Evolutionary conservation across 2,797 vertebrate species (phyloP), one percentile per base, ranked within the genome.

Genomic region (Setipinna tenuifilis): DNA sequence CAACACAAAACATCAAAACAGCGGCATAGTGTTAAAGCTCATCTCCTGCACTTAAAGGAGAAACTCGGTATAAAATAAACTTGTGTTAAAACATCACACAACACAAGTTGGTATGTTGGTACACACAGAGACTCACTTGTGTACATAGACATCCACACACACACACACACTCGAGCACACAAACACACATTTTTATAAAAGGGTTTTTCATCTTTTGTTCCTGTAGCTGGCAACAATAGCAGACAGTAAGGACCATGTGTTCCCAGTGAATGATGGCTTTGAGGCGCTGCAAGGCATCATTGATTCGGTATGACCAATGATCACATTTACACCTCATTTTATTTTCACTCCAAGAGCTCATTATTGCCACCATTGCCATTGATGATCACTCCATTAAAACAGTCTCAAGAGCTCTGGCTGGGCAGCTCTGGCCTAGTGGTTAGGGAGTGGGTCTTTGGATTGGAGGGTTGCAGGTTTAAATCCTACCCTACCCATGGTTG

Each of bases 211-310:
- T 7, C 19, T n/a, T 16, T 68, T 25, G 21, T 68, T 80, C 14
- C n/a, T 44, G 21, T 95, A 99, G 98, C 95, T 99, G 92, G 98
- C 98, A 48, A 96, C 97, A 0, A 99, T 99, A 75, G 98, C 98
- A 0, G 98, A 99, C 95, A 98, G 98, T 88, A 96, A 95, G 87
- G 98, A 99, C 28, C 98, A 99, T 0, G 98, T 99, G 78, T 99
- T 99, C 90, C 98, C 98, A 0, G 98, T 99, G 81, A 98, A 97
- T 0, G 98, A 98, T 0, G 98, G 98, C 0, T 99, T 99, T 86
- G 94, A 99, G 92, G 97, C 98, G 0, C 96, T 99, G 62, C 98
- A 98, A 88, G 97, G 97, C 4, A 96, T 99, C 93, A 99, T 99
- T 14, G 97, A 97, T 92, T 99, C 98, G 5, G 98, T 99, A 91